Percentiles rank a stretch among this genome's conserved stretches.
Evolutionary conservation across 2,113 vertebrate species (phyloP).

Genomic region (Rhinoderma darwinii): DNA sequence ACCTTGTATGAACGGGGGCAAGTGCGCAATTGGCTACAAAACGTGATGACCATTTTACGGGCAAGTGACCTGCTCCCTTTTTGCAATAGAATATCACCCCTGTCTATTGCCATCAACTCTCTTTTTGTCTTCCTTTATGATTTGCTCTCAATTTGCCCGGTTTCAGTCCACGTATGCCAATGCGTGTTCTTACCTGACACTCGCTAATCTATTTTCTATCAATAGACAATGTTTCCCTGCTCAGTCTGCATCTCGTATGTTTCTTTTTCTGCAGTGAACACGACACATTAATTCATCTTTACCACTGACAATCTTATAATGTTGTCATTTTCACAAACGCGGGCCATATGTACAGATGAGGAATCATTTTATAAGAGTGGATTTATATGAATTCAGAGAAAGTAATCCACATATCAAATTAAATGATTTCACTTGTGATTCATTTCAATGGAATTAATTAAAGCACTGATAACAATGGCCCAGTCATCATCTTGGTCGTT

Average conservation of each 20-base stretch:
- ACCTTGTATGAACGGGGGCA: slow-evolving; percentile 2
- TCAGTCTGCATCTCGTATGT: not conserved
- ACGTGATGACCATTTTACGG: not conserved
- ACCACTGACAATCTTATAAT: not conserved
- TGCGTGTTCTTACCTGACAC: not conserved
- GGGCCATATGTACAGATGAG: slow-evolving; percentile 6
- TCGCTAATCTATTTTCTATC: slow-evolving; percentile 14
- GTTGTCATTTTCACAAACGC: slow-evolving; percentile 10
- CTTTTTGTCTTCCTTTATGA: not conserved
- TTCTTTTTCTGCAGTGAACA: not conserved
- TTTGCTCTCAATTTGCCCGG: not conserved
- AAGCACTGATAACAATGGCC: not conserved
- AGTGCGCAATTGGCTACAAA: not conserved
- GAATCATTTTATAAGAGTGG: not conserved
- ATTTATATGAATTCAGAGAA: slow-evolving; percentile 2
- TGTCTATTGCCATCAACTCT: not conserved
- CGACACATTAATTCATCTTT: slow-evolving; percentile 2
- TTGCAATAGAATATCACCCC: not conserved
- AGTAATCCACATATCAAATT: not conserved
- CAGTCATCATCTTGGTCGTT: not conserved
- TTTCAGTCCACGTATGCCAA: not conserved
- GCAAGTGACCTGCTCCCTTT: slow-evolving; percentile 13
- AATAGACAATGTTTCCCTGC: not conserved
- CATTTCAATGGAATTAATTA: slow-evolving; percentile 20
- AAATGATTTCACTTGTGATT: slow-evolving; percentile 34